Conservation (phyloP, 2,888 invertebrate species). For the Lasiommata megera region DNA sequence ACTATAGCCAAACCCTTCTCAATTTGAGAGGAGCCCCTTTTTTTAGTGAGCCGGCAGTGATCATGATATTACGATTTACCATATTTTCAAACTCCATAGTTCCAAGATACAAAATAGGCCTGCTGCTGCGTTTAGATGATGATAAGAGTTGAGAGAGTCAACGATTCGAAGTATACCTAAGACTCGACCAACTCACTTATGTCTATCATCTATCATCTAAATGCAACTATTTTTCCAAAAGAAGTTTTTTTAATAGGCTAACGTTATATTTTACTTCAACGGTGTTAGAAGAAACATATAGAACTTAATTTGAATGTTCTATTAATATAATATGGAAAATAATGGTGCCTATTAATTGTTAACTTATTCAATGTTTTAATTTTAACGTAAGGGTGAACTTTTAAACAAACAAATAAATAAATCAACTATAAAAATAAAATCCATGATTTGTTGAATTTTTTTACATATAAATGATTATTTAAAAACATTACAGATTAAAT, state of each 20-base stretch:
- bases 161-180: neutral
- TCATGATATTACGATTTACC: too few species aligned
- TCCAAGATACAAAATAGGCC: too few species aligned
- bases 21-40: too few species aligned
- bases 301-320: neutral
- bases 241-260: conserved; percentile 4
- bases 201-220: conserved; percentile 21
- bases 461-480: too few species aligned
- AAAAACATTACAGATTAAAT: neutral
- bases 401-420: neutral
- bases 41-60: too few species aligned
- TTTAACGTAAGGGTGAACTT: neutral
- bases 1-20: too few species aligned
- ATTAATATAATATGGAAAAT: neutral
- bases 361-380: neutral
- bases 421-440: too few species aligned
- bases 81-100: too few species aligned
- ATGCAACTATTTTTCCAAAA: neutral
- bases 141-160: neutral
- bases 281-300: neutral
- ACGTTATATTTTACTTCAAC: neutral
- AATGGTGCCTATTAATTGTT: neutral
- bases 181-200: too few species aligned
- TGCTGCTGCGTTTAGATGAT: conserved; percentile 15
- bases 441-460: too few species aligned